Conservation (phyloP, 2,113 vertebrate genomes). For the Paramormyrops kingsleyae region DNA sequence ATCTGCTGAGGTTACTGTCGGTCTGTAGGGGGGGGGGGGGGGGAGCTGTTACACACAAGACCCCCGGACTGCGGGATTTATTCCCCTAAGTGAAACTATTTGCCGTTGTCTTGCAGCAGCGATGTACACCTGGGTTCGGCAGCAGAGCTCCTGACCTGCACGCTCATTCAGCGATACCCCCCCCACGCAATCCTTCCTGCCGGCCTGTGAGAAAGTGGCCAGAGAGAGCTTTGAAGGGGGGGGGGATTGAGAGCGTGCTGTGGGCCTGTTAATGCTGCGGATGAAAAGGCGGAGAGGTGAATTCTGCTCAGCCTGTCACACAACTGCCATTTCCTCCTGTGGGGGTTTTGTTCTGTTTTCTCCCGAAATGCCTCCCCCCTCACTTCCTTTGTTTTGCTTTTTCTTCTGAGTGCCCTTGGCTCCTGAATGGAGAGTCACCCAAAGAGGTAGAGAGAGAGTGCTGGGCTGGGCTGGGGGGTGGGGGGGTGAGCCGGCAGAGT, state of each 20-base stretch:
- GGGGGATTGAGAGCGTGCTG: constrained; percentile 3
- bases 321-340: constrained; percentile 2
- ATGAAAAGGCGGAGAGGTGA: constrained; percentile 31
- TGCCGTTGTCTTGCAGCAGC: not conserved
- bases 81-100: not conserved
- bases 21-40: not conserved
- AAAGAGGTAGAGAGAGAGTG: not conserved
- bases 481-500: not conserved
- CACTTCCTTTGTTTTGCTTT: not conserved
- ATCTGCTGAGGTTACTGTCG: not conserved
- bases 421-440: constrained; percentile 18
- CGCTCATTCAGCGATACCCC: not conserved
- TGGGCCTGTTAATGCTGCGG: constrained; percentile 30
- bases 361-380: not conserved
- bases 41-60: not conserved
- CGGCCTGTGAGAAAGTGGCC: not conserved
- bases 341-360: not conserved
- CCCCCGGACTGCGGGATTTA: not conserved
- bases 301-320: constrained; percentile 30
- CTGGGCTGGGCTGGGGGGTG: not conserved
- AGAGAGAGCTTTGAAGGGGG: not conserved
- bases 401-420: constrained; percentile 4
- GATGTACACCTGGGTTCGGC: not conserved
- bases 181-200: not conserved
- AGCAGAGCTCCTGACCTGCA: not conserved